These are phyloP conservation scores for Mycteria americana DNA, from an alignment of 2,797 vertebrate species.

Conservation along the genomic window DNA sequence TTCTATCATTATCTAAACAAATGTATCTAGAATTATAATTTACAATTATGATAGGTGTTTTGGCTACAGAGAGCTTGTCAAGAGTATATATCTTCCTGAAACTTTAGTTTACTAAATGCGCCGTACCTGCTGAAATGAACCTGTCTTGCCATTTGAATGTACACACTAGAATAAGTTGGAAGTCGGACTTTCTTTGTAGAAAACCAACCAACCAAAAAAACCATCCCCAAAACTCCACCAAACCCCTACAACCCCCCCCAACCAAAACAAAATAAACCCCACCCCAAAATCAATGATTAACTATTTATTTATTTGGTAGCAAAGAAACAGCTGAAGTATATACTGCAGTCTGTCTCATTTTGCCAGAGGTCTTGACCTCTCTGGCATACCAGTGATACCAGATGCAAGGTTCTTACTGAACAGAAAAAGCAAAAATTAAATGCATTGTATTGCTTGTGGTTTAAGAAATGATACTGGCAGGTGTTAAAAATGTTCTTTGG, in stretches of 20 bases:
- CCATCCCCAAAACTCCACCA: neutral
- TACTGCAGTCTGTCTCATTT: neutral
- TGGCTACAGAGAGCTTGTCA: neutral
- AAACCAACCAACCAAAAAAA: neutral
- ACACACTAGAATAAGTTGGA: neutral
- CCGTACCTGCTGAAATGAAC: neutral
- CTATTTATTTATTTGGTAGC: neutral
- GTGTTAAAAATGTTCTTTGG: conserved; percentile 2
- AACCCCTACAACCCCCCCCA: no score
- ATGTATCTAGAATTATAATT: neutral
- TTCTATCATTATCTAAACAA: neutral
- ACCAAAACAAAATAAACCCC: neutral
- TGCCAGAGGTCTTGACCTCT: neutral
- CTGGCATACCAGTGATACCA: neutral
- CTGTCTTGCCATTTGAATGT: neutral
- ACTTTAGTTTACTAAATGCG: neutral
- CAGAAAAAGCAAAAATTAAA: neutral
- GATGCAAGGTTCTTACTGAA: neutral
- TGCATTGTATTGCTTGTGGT: neutral
- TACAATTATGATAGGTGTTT: neutral
- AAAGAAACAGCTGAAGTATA: neutral
- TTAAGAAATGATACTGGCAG: conserved; percentile 7
- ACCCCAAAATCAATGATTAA: neutral
- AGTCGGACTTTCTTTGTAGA: neutral
- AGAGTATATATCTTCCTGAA: neutral